A percentile compares a stretch with the other conserved stretches of the same genome.
These are phyloP conservation scores for Drosophila pachea DNA, from an alignment of 1,140 invertebrate species.

Conservation along the genomic window DNA sequence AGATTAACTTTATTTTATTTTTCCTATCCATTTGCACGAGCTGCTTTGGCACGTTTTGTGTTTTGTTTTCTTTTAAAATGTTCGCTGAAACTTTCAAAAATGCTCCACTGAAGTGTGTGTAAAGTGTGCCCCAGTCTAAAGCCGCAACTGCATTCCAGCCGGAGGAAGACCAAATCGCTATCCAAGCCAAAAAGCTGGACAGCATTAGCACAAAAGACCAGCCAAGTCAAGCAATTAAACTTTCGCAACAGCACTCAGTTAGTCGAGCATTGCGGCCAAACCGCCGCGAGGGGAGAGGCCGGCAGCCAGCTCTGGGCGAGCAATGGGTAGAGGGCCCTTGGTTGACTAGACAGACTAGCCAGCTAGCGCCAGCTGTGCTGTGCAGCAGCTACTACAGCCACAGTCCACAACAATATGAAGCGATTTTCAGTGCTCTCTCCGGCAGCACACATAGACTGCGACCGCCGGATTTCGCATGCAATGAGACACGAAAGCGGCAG, in stretches of 20 bases:
- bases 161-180: neutral
- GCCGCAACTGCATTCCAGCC: neutral
- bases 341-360: neutral
- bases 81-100: constrained; percentile 41
- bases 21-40: constrained; percentile 12
- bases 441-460: constrained; percentile 9
- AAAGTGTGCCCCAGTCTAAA: constrained; percentile 20
- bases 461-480: constrained; percentile 11
- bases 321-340: neutral
- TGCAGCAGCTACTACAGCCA: constrained; percentile 9
- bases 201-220: constrained; percentile 22
- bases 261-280: neutral
- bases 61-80: constrained; percentile 50
- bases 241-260: constrained; percentile 40
- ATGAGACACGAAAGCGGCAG: constrained; percentile 4
- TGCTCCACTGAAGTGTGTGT: constrained; percentile 47
- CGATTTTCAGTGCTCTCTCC: constrained; percentile 42
- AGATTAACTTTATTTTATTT: constrained; percentile 8
- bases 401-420: constrained; percentile 35
- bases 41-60: constrained; percentile 38
- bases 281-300: no score
- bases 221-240: constrained; percentile 66
- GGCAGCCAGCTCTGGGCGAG: neutral
- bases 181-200: constrained; percentile 13
- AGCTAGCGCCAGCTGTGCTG: neutral